A percentile compares a stretch with the other conserved stretches of the same genome.
phyloP scores from a whole-genome alignment of 2,797 vertebrate species.

The Cacajao melanocephalus region DNA sequence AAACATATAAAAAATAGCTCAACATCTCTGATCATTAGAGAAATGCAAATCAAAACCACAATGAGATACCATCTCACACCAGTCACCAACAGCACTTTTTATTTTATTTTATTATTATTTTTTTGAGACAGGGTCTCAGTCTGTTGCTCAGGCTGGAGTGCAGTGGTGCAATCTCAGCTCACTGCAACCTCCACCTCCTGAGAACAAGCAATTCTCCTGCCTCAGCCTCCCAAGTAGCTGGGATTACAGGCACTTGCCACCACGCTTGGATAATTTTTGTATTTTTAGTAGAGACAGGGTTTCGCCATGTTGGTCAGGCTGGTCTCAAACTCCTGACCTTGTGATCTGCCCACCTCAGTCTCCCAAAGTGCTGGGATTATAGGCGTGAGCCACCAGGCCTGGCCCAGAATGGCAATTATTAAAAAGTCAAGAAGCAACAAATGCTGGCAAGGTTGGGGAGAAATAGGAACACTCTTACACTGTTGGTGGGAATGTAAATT shows the following conservation, averaged over 20 bases:
- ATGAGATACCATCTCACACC: too few relatives aligned
- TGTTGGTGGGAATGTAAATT: too few relatives aligned
- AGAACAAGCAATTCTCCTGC: not conserved
- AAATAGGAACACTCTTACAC: too few relatives aligned
- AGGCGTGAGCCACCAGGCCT: fast-evolving
- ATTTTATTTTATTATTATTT: not conserved
- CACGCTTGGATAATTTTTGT: not conserved
- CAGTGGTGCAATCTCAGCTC: not conserved
- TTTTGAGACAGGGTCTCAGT: not conserved
- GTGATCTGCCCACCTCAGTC: not conserved
- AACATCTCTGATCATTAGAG: too few relatives aligned
- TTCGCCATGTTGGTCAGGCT: not conserved
- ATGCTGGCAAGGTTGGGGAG: too few relatives aligned
- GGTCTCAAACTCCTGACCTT: not conserved
- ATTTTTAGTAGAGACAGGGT: not conserved
- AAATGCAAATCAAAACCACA: too few relatives aligned
- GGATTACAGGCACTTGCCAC: too few relatives aligned
- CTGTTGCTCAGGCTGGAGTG: not conserved
- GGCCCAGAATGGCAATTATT: too few relatives aligned
- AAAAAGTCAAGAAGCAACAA: too few relatives aligned
- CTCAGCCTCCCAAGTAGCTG: not conserved
- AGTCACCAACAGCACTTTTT: not conserved
- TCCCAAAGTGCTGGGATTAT: not conserved
- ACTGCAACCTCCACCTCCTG: not conserved
- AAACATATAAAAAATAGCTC: too few relatives aligned